Evolutionary conservation across 2,797 vertebrate genomes (phyloP).

Genomic region (Cacajao melanocephalus): DNA sequence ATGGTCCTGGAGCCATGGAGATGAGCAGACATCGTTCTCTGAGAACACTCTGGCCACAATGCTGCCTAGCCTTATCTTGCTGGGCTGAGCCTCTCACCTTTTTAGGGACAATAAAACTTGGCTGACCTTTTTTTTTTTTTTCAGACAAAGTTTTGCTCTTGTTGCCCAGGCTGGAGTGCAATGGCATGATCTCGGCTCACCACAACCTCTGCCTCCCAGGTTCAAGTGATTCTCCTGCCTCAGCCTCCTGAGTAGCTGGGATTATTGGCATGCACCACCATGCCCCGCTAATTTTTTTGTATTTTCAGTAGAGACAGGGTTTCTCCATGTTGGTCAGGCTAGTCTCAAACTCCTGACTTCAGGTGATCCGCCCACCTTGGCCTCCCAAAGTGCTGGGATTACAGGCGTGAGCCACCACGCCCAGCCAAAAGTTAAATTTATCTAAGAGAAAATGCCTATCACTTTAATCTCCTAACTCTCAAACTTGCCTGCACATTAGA

Average conservation of each 20-base stretch:
- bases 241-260: neutral
- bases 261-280: neutral
- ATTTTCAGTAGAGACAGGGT: neutral
- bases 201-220: neutral
- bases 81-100: neutral
- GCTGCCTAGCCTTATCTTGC: neutral
- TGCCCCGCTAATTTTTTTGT: neutral
- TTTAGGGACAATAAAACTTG: neutral
- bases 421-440: neutral
- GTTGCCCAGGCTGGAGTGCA: neutral
- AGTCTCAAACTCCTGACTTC: neutral
- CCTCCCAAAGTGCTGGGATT: neutral
- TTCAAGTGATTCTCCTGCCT: neutral
- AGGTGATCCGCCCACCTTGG: neutral
- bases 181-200: neutral
- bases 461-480: neutral
- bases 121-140: neutral
- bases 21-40: neutral
- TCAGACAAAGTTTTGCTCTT: neutral
- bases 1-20: neutral
- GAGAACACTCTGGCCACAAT: neutral
- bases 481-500: neutral
- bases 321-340: neutral
- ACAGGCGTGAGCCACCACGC: neutral
- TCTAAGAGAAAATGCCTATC: neutral